Percentiles rank a stretch among this genome's conserved stretches.
phyloP scores from a whole-genome alignment of 2,888 invertebrate genomes.

The Andrena minutula region DNA sequence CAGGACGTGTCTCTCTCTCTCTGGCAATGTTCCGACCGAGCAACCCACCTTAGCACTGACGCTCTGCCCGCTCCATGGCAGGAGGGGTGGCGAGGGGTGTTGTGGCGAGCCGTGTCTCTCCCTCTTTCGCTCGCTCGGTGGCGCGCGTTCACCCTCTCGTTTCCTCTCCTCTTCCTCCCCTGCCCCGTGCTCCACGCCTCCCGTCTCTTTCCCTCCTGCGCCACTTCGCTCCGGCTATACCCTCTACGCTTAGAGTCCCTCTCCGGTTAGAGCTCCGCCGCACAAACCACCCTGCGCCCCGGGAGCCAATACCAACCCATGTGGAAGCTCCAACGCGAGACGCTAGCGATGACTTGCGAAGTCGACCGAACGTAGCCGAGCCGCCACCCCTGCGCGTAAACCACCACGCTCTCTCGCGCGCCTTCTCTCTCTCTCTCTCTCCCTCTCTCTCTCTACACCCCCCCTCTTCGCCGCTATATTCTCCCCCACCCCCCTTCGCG shows the following conservation, averaged over 20 bases:
- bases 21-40: slow-evolving; percentile 82
- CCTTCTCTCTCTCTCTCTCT: slow-evolving; percentile 22
- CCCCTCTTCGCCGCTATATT: slow-evolving; percentile 4
- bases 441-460: slow-evolving; percentile 30
- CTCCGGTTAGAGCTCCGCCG: slow-evolving; percentile 79
- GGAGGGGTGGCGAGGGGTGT: slow-evolving; percentile 73
- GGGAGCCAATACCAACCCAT: slow-evolving; percentile 85
- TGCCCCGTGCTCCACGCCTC: slow-evolving; percentile 20
- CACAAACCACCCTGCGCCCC: slow-evolving; percentile 82
- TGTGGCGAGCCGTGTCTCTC: slow-evolving; percentile 79
- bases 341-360: slow-evolving; percentile 81
- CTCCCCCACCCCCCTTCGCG: not conserved
- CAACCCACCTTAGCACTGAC: slow-evolving; percentile 84
- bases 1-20: slow-evolving; percentile 81
- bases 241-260: slow-evolving; percentile 71
- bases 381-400: slow-evolving; percentile 61
- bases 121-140: slow-evolving; percentile 55
- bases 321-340: slow-evolving; percentile 82
- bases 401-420: slow-evolving; percentile 50
- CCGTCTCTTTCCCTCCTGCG: slow-evolving; percentile 52
- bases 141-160: slow-evolving; percentile 50
- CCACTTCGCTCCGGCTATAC: slow-evolving; percentile 54
- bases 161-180: slow-evolving; percentile 32
- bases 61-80: slow-evolving; percentile 80
- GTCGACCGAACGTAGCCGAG: slow-evolving; percentile 78